These are phyloP conservation scores for Coregonus clupeaformis DNA, from an alignment of 2,113 vertebrate genomes.

Conservation along the genomic window DNA sequence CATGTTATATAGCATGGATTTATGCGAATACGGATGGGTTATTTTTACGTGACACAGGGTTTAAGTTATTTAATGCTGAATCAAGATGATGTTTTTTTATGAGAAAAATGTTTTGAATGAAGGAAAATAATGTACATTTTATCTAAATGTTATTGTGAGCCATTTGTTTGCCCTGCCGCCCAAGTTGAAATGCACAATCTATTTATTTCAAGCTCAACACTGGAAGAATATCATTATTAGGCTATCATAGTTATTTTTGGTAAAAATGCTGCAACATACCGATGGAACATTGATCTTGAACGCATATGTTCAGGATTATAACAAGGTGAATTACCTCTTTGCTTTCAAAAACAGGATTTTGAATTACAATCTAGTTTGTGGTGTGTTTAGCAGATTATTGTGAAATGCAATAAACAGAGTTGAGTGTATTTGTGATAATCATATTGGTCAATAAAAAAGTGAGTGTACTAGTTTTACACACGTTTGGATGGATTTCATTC, in stretches of 20 bases:
- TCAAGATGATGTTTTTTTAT: slow-evolving; percentile 67
- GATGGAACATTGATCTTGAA: slow-evolving; percentile 62
- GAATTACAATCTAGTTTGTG: slow-evolving; percentile 72
- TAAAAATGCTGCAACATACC: slow-evolving; percentile 68
- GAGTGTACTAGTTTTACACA: slow-evolving; percentile 92
- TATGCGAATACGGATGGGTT: slow-evolving; percentile 83
- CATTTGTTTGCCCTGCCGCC: slow-evolving; percentile 71
- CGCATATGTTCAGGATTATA: too few species aligned
- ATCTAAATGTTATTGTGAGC: slow-evolving; percentile 76
- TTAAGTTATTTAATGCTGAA: slow-evolving; percentile 89
- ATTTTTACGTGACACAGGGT: slow-evolving; percentile 84
- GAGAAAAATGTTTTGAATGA: slow-evolving; percentile 73
- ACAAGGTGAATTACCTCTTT: slow-evolving; percentile 65
- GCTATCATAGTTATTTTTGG: slow-evolving; percentile 75
- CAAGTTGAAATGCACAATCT: slow-evolving; percentile 80
- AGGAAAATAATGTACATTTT: slow-evolving; percentile 73
- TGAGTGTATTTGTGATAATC: slow-evolving; percentile 95
- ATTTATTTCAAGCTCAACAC: slow-evolving; percentile 80
- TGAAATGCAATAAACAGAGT: slow-evolving; percentile 96
- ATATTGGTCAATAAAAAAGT: slow-evolving; percentile 97
- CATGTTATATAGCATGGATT: slow-evolving; percentile 95
- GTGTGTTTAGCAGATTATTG: slow-evolving; percentile 89
- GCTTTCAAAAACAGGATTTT: slow-evolving; percentile 74
- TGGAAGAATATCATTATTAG: slow-evolving; percentile 61
- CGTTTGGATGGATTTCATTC: slow-evolving; percentile 74